Evolutionary conservation across 2,888 invertebrate genomes (phyloP).

Genomic region (Ormyrus labotus): DNA sequence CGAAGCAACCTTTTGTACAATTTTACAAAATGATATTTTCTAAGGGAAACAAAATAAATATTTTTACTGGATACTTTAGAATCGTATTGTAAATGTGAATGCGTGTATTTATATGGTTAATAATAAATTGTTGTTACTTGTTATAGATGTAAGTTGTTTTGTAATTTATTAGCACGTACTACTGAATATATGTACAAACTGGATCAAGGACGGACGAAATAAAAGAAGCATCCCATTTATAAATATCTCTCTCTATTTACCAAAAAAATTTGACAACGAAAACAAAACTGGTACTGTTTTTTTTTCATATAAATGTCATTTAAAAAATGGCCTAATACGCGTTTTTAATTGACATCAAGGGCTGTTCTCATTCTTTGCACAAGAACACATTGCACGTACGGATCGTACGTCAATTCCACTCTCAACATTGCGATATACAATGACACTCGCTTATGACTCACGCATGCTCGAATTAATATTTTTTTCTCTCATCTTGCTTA

Average conservation of each 20-base stretch:
- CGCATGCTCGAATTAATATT: not conserved
- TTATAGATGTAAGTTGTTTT: not conserved
- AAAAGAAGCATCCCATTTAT: slow-evolving; percentile 12
- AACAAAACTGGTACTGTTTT: not conserved
- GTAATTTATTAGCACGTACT: not conserved
- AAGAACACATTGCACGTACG: slow-evolving; percentile 15
- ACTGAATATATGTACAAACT: not conserved
- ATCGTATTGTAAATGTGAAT: too few species aligned
- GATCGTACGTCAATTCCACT: slow-evolving; percentile 1
- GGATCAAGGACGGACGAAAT: slow-evolving; percentile 31
- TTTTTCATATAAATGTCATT: slow-evolving; percentile 9
- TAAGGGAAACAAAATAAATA: too few species aligned
- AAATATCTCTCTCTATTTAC: slow-evolving; percentile 35
- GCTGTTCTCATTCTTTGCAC: slow-evolving; percentile 9
- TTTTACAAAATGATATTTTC: too few species aligned
- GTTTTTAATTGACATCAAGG: slow-evolving; percentile 32
- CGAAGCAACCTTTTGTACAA: too few species aligned
- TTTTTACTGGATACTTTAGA: too few species aligned
- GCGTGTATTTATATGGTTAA: not conserved
- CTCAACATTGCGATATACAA: not conserved
- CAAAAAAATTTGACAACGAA: slow-evolving; percentile 24
- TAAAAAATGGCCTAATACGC: not conserved
- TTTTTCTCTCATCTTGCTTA: not conserved
- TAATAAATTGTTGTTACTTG: not conserved
- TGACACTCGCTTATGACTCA: not conserved